phyloP scores from a whole-genome alignment of 2,797 vertebrate genomes.

The Eulemur mongoz region DNA sequence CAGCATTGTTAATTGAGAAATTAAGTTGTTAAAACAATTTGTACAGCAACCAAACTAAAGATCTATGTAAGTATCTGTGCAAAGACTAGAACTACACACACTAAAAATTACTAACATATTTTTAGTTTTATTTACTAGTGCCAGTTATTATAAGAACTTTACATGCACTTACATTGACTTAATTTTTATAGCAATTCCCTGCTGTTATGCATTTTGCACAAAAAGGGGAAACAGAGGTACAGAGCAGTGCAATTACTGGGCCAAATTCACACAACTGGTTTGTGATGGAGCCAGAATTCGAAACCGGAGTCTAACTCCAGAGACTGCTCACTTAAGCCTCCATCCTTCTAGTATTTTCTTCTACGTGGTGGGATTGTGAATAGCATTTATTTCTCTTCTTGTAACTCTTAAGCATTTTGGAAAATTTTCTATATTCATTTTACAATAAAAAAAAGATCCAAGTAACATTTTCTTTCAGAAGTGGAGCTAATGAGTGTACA shows the following conservation, averaged over 20 bases:
- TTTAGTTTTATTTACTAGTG: background rate
- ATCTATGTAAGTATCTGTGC: background rate
- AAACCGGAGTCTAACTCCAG: background rate
- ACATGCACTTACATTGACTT: background rate
- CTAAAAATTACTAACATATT: background rate
- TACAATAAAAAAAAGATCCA: background rate
- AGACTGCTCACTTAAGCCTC: background rate
- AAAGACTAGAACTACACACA: background rate
- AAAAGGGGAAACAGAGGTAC: background rate
- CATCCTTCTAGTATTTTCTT: background rate
- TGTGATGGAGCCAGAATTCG: background rate
- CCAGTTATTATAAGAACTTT: background rate
- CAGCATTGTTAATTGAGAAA: background rate
- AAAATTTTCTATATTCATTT: constrained; percentile 1
- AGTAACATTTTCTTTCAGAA: background rate
- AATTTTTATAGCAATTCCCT: background rate
- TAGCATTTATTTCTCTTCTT: background rate
- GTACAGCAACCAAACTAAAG: background rate
- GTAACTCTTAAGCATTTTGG: background rate
- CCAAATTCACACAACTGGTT: background rate
- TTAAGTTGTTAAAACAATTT: background rate
- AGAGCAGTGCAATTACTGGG: background rate
- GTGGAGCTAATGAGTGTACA: background rate
- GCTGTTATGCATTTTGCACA: background rate
- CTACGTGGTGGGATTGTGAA: background rate